Evolutionary conservation across 2,888 invertebrate genomes (phyloP), one percentile per base, ranked within the genome.

Genomic region (Entomobrya multifasciata): DNA sequence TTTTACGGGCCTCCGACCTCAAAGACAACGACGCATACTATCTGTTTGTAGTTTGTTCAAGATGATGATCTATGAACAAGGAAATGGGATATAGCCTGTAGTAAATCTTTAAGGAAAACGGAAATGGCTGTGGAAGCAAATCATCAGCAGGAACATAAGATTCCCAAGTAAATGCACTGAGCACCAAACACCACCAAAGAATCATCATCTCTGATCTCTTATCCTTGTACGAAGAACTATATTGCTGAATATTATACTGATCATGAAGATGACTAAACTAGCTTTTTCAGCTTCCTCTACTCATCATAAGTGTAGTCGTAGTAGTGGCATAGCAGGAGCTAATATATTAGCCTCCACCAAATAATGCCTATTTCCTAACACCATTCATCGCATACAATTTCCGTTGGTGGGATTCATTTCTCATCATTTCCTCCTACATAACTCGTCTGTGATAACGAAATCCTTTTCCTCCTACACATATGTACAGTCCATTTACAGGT

Each of bases 351-450:
- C 25, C 74, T 57, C 78, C 30, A 86, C 79, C 72, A 60, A 86
- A 85, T 85, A 65, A 52, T 83, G 41, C 77, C 67, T 72, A 78
- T 57, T 85, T 85, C 85, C 85, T 78, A 60, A 79, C 85, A 72
- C 74, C 79, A 83, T 83, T 55, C 62, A 62, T 86, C 74, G 60
- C 55, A 57, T 30, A 79, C 86, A 72, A 41, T 86, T 79, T 79
- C 78, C 20, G 62, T 49, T 67, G 55, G 13, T 41, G 44, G 52
- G 55, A 77, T 81, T 70, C 67, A 78, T 85, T 57, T 78, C 70
- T 15, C 30, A 25, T 72, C 27, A 13, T n/a, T 70, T 81, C 47
- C 36, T 36, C 20, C 36, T 65, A 65, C 65, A 65, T 17, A 6
- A 17, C n/a, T 20, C 5, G n/a, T 2, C 55, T 20, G n/a, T n/a